Base-by-base conservation (phyloP, 23 tunicate species). In the Aplidium turbinatum region DNA sequence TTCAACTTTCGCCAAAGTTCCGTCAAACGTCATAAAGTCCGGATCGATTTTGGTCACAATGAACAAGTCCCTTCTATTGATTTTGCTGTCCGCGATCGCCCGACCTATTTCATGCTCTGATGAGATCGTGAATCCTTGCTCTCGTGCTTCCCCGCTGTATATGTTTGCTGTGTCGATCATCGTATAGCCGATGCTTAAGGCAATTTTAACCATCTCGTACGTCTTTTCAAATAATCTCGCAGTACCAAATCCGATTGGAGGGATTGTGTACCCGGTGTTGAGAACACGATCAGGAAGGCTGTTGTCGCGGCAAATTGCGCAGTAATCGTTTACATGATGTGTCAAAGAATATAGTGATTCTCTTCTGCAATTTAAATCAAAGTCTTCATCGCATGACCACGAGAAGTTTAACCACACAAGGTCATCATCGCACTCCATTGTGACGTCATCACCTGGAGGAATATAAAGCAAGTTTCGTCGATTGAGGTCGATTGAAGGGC, bases 241-340 rank as follows among this genome's bases (percentile, higher is more conserved):
- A 3, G 82, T 83, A 0, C 81, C 82, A 4, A 83, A 47, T 7
- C 89, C 89, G 0, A 83, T 54, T 13, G 82, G 77, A 0, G 89
- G 89, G 38, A 83, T 83, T 20, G 23, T 73, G 22, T 35, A 66
- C 4, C 76, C 89, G 2, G 82, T 73, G 33, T 75, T 83, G 3
- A 83, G 38, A 13, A 19, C 1, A 2, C 23, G 28, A 42, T 62
- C 73, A 0, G 68, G 68, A 6, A 47, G 31, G 13, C 52, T 32
- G 11, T 21, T 13, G 0, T 1, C 34, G 40, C 16, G 25, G 21
- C 26, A 47, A 11, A 46, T 48, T 20, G 0, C 0, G 31, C 63
- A 18, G n/a, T 18, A 0, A 47, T 47, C 16, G 3, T 6, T 21
- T 62, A 29, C 28, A 27, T 27, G 7, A 5, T 28, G 21, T 4